A percentile compares a stretch with the other conserved stretches of the same genome.
Evolutionary conservation across 1,140 invertebrate species (phyloP).

Genomic region (Cotesia vestalis): DNA sequence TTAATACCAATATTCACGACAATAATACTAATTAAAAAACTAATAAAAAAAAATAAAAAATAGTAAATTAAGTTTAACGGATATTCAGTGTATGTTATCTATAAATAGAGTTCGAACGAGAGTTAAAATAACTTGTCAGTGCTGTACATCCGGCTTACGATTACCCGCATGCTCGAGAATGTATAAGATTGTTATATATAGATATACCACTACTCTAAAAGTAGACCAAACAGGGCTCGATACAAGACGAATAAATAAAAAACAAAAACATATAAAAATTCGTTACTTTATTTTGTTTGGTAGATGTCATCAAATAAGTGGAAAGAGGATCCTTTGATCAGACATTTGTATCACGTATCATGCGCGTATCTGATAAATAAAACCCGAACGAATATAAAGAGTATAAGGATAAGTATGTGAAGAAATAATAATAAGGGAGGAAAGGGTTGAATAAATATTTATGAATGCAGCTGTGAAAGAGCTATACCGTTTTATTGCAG

Average conservation of each 20-base stretch:
- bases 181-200: too few species aligned
- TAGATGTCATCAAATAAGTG: too few species aligned
- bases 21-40: too few species aligned
- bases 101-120: conserved; percentile 57
- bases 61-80: conserved; percentile 45
- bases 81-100: conserved; percentile 47
- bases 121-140: conserved; percentile 58
- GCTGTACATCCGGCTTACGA: conserved; percentile 46
- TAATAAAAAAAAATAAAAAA: conserved; percentile 43
- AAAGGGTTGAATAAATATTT: too few species aligned
- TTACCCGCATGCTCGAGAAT: conserved; percentile 32
- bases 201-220: neutral
- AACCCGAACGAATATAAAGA: neutral
- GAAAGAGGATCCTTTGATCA: too few species aligned
- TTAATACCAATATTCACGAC: too few species aligned
- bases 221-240: too few species aligned
- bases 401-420: conserved; percentile 3
- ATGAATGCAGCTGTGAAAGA: too few species aligned
- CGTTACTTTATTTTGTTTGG: too few species aligned
- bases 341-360: neutral
- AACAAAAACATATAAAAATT: too few species aligned
- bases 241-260: neutral
- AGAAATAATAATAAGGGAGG: neutral
- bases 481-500: too few species aligned
- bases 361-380: too few species aligned